A percentile compares a stretch with the other conserved stretches of the same genome.
Conservation (phyloP, 2,797 vertebrate genomes). For the Paratrypauchen microcephalus region DNA sequence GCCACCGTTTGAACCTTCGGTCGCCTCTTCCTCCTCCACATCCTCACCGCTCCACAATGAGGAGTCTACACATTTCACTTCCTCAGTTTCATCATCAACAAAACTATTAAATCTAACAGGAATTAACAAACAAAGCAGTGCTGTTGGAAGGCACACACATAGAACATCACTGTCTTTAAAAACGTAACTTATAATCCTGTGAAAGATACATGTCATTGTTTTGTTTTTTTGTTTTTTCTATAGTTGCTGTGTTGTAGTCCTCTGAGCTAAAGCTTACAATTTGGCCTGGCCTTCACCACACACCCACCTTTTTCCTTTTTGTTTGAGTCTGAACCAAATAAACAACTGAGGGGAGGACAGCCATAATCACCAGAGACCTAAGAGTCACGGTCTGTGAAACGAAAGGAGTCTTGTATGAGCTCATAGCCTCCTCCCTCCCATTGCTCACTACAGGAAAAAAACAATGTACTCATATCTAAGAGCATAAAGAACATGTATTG, state of each 20-base stretch:
- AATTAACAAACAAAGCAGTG: neutral
- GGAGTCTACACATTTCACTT: slow-evolving; percentile 28
- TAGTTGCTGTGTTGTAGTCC: slow-evolving; percentile 3
- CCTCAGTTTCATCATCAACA: slow-evolving; percentile 29
- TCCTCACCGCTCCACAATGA: slow-evolving; percentile 49
- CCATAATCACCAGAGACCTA: slow-evolving; percentile 45
- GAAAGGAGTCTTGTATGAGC: slow-evolving; percentile 44
- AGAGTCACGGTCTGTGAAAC: slow-evolving; percentile 29
- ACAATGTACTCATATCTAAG: slow-evolving; percentile 27
- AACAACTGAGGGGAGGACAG: slow-evolving; percentile 56
- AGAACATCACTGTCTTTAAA: neutral
- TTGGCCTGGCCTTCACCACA: slow-evolving; percentile 30
- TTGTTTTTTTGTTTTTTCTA: neutral
- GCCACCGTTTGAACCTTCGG: slow-evolving; percentile 45
- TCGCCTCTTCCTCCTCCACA: slow-evolving; percentile 46
- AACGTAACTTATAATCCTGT: neutral
- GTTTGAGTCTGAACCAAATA: slow-evolving; percentile 52
- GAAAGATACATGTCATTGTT: neutral
- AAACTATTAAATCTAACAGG: neutral
- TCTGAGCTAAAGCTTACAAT: slow-evolving; percentile 17
- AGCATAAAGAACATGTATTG: slow-evolving; percentile 2
- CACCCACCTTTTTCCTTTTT: slow-evolving; percentile 49
- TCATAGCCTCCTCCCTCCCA: slow-evolving; percentile 59
- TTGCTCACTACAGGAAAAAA: slow-evolving; percentile 44
- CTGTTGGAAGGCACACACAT: neutral